phyloP scores from a whole-genome alignment of 2,797 vertebrate genomes.

The Fringilla coelebs region DNA sequence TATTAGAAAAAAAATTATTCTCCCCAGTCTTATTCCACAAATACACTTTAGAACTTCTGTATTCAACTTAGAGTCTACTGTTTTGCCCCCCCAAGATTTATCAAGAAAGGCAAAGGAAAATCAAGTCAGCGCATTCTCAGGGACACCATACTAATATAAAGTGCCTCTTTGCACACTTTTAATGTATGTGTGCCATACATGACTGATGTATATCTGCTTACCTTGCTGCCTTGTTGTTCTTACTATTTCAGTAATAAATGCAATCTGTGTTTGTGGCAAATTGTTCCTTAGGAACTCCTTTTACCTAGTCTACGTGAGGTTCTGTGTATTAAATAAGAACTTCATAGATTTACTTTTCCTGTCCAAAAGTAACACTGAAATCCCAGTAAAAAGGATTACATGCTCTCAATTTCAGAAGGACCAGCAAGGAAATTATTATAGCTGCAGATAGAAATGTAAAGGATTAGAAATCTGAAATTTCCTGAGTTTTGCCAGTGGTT shows the following conservation, averaged over 20 bases:
- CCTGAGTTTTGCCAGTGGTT: conserved; percentile 35
- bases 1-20: conserved; percentile 29
- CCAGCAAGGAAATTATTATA: conserved; percentile 40
- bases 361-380: conserved; percentile 30
- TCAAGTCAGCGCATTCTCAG: not conserved
- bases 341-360: not conserved
- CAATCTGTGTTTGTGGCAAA: not conserved
- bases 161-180: not conserved
- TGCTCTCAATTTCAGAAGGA: conserved; percentile 39
- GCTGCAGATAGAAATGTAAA: conserved; percentile 31
- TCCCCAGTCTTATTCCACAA: not conserved
- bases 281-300: not conserved
- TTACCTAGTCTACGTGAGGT: not conserved
- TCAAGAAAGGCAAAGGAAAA: not conserved
- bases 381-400: conserved; percentile 48
- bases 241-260: not conserved
- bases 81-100: not conserved
- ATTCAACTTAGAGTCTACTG: not conserved
- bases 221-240: not conserved
- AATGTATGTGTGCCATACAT: not conserved
- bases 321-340: not conserved
- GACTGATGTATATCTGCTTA: not conserved
- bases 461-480: conserved; percentile 30
- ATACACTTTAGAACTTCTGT: not conserved
- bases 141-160: not conserved